phyloP scores from a whole-genome alignment of 2,888 invertebrate species.

The Dynastes maya region DNA sequence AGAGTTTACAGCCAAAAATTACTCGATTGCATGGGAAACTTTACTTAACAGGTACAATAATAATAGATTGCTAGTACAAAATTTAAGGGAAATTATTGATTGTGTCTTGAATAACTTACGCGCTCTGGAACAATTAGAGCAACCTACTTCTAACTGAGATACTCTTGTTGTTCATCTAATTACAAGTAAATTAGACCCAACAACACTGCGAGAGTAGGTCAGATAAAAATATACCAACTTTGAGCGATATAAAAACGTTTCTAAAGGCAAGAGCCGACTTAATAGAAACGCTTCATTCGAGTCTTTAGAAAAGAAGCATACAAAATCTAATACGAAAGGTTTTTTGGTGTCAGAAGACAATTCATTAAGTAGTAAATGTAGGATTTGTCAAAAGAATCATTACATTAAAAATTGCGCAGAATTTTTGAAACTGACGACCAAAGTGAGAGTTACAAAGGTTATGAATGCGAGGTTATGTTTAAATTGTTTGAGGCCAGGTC shows the following conservation, averaged over 20 bases:
- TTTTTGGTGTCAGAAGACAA: background rate
- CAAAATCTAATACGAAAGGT: too few species aligned
- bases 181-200: background rate
- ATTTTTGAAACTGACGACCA: background rate
- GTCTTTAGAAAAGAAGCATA: too few species aligned
- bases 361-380: background rate
- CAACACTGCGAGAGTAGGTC: too few species aligned
- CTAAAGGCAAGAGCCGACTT: too few species aligned
- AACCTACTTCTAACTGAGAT: background rate
- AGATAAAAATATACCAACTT: too few species aligned
- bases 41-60: background rate
- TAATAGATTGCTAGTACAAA: conserved; percentile 2
- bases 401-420: background rate
- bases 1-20: conserved; percentile 13
- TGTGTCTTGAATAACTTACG: conserved; percentile 1
- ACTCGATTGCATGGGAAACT: conserved; percentile 1
- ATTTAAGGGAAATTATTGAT: conserved; percentile 6
- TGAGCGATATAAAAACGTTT: too few species aligned
- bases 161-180: background rate
- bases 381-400: background rate
- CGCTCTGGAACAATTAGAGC: conserved; percentile 7
- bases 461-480: conserved; percentile 4
- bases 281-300: too few species aligned
- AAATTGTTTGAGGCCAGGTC: conserved; percentile 8
- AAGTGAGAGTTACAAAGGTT: background rate